phyloP scores from a whole-genome alignment of 2,797 vertebrate species.

The Simalia tracyae region DNA sequence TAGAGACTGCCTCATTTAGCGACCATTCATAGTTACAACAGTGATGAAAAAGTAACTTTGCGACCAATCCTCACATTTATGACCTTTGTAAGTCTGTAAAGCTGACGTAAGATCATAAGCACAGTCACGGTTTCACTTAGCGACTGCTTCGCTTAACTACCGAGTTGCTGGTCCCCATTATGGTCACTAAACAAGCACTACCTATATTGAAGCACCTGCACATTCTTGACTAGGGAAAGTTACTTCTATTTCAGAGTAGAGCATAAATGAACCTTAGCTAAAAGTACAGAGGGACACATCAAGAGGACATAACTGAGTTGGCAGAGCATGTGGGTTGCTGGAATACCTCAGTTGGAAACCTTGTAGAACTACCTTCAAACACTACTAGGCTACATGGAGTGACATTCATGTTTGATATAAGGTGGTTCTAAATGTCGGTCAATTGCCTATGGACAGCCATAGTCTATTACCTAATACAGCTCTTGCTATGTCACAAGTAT shows the following conservation, averaged over 20 bases:
- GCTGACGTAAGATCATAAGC: background rate
- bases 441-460: background rate
- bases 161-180: background rate
- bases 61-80: background rate
- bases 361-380: background rate
- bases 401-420: background rate
- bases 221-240: background rate
- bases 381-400: background rate
- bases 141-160: background rate
- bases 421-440: background rate
- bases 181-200: background rate
- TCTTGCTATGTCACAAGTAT: background rate
- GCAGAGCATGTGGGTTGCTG: background rate
- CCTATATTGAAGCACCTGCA: background rate
- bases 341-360: background rate
- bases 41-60: background rate
- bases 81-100: background rate
- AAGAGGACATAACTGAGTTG: background rate
- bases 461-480: background rate
- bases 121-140: background rate
- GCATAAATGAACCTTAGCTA: background rate
- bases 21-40: background rate
- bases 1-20: background rate
- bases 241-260: background rate
- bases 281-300: background rate